Base-by-base conservation (phyloP, 2,113 vertebrate genomes). In the Stictonetta naevosa region DNA sequence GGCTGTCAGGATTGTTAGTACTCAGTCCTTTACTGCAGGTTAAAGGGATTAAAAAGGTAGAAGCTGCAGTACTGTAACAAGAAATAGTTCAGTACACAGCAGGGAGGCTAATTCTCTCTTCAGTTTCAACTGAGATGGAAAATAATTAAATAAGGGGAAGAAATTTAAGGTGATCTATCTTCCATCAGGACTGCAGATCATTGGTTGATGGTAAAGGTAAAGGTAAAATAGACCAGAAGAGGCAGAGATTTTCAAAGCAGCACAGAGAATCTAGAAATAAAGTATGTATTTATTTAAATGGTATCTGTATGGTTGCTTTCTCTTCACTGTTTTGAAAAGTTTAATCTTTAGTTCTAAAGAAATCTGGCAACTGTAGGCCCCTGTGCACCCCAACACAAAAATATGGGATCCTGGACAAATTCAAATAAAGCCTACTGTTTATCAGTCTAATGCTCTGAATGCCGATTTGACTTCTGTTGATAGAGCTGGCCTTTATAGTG, bases 41-140 rank as follows among this genome's bases (percentile, higher is more conserved):
- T 93, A 82, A 92, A 83, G 73, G 42, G 68, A 86, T 90, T 94
- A 50, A 86, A 96, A 90, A 84, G 26, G 67, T 83, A 67, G 42
- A 84, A 86, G 66, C 4, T 8, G 59, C 44, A 85, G 42, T 82
- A 55, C 40, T 62, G 8, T 62, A 68, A 60, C 40, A 92, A 62
- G 53, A 86, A 84, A 84, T 89, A 79, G 77, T 91, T 94, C 66
- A 59, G 58, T 63, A 46, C 0, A 0, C 36, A 66, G 50, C 42
- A 20, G 64, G 63, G 86, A 95, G 72, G 69, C 38, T 64, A 48
- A 83, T 75, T 95, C 60, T 86, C 33, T 86, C 53, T 74, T 53
- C 5, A 1, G 14, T 86, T 52, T 93, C 29, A 89, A 64, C 20
- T 1, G 26, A 88, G 55, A 71, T 55, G 0, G 5, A 86, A 92